Base-by-base conservation (phyloP, 2,888 invertebrate species). In the Tipula confusa region DNA sequence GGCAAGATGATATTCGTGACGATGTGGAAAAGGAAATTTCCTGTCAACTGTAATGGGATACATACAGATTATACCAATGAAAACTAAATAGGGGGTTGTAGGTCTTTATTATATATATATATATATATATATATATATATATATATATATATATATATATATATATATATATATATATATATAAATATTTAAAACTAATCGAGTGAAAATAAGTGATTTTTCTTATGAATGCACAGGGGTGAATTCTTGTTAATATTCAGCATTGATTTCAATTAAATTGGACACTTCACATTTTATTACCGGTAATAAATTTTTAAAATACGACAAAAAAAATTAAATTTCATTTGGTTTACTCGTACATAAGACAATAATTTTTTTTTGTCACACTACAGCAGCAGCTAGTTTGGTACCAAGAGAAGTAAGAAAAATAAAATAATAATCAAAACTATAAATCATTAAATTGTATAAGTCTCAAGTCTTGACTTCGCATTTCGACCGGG, bases 21-120 rank as follows among this genome's bases (percentile, higher is more conserved):
- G 64, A 9, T 64, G 64, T 24, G 24, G 24, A 64, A 64, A 9
- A 64, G 64, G 24, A 64, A 24, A 64, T 64, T 64, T 64, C 64
- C 64, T 64, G 64, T 64, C 64, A 64, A 64, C 64, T 64, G 64
- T 64, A 64, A 64, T 64, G 11, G 64, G 64, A 64, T 64, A 64
- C 64, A 64, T n/a, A n/a, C 24, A 48, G 48, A 48, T 64, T 64
- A 24, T 24, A 64, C 64, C 24, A 24, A 11, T 11, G 64, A 24
- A 64, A 64, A 24, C 64, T 64, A 64, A 64, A 64, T 24, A 64
- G 48, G 64, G 64, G 64, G 64, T n/a, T 64, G 64, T 9, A 24
- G 2, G 24, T 64, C 13, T 38, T 9, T 13, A 38, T 38, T 13
- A 13, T 38, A 38, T n/a, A 31, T 31, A 31, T 31, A 31, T 7